Conservation (phyloP, 2,888 invertebrate species). For the Bruchidius siliquastri region DNA sequence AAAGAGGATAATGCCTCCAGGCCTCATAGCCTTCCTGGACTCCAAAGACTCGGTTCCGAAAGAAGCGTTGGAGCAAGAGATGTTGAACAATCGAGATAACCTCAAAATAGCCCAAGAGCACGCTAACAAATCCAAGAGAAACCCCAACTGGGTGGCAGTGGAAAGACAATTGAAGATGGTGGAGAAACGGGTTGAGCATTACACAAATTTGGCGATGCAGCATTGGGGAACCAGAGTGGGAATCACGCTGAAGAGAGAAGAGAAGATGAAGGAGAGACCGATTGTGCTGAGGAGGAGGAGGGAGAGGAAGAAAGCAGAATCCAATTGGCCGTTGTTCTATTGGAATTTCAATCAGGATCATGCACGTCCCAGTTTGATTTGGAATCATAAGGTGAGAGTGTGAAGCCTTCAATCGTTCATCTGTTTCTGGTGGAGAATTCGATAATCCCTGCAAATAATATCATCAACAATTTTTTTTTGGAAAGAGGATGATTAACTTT, state of each 20-base stretch:
- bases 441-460: no score
- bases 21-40: slow-evolving; percentile 84
- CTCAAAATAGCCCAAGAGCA: slow-evolving; percentile 87
- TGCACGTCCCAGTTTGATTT: slow-evolving; percentile 92
- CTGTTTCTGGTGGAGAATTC: no score
- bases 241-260: slow-evolving; percentile 53
- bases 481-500: no score
- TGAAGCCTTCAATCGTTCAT: no score
- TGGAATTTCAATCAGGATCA: slow-evolving; percentile 94
- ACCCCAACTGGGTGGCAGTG: slow-evolving; percentile 67
- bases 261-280: slow-evolving; percentile 70
- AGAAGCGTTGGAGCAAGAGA: slow-evolving; percentile 64
- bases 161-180: slow-evolving; percentile 70
- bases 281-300: slow-evolving; percentile 87
- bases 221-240: slow-evolving; percentile 69
- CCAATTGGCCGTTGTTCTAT: slow-evolving; percentile 92
- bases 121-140: slow-evolving; percentile 61
- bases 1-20: slow-evolving; percentile 87
- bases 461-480: no score
- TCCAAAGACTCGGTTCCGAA: slow-evolving; percentile 80
- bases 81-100: slow-evolving; percentile 83
- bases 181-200: slow-evolving; percentile 76
- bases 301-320: slow-evolving; percentile 79
- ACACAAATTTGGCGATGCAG: slow-evolving; percentile 60
- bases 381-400: slow-evolving; percentile 86